Base-by-base conservation (phyloP, 2,797 vertebrate species). In the Helostoma temminkii region DNA sequence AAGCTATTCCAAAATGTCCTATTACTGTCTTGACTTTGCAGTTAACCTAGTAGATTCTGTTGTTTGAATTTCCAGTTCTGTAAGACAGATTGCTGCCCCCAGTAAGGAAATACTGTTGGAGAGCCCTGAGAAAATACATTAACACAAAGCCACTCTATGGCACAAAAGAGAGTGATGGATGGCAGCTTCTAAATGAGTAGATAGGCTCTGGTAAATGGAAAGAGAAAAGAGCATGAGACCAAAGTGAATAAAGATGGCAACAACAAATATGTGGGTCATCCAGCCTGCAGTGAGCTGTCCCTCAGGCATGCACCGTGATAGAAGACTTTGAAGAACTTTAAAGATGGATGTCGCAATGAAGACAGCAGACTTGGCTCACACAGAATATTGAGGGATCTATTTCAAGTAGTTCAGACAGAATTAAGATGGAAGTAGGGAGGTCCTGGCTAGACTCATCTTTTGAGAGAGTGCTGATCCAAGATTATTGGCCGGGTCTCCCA, bases 301-400 rank as follows among this genome's bases (percentile, higher is more conserved):
- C 91, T 64, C 66, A 80, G 88, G 89, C 82, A 75, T 57, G 50
- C 68, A 63, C 76, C 81, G 86, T 74, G 76, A 85, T 82, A 61
- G 78, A 85, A 88, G 80, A 88, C 90, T 92, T 85, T 90, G 90
- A 92, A 90, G 86, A 81, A 85, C 85, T 93, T 91, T 90, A 91
- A 92, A 92, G 90, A 88, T 88, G 85, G 87, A 91, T 93, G 91
- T 91, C 69, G 85, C 90, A 87, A 87, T 78, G 84, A 89, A 88
- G 88, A 75, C 87, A 71, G 80, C 78, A 85, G 74, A 79, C 81
- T 83, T 85, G 86, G 86, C 71, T 91, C 88, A 84, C 83, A 78
- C 69, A 49, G 75, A 89, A 89, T 86, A 74, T 68, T 68, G 74
- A 86, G 50, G 82, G 81, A 89, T 80, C 72, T 80, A 83, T 88